Base-by-base conservation (phyloP, 2,797 vertebrate species). In the Danionella dracula region DNA sequence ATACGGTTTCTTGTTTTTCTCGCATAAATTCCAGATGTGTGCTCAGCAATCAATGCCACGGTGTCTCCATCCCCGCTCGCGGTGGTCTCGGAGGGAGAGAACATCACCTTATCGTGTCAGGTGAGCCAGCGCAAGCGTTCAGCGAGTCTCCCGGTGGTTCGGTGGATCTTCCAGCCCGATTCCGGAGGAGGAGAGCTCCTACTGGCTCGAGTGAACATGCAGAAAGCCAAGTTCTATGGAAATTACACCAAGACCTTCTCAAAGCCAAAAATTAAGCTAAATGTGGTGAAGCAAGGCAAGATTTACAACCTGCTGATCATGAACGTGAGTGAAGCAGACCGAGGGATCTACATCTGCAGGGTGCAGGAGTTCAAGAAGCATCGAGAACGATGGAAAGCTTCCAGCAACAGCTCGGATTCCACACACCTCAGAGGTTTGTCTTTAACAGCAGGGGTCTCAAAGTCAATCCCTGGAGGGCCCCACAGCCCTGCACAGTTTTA, bases 351-450 rank as follows among this genome's bases (percentile, higher is more conserved):
- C 62, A 87, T 90, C 75, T 99, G 96, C 77, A 90, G 90, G 76
- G 95, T 94, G 20, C 95, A 97, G 77, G 95, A 97, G 83, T 95
- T 98, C 64, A 92, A 89, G 66, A 93, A 87, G 71, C 86, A 93
- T 50, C 89, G 85, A 78, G 92, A 92, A 59, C 93, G 91, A 40
- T 99, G 95, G 96, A 95, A 91, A 32, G 91, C 92, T 0, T 92
- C 92, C 34, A 92, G 90, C 60, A 97, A 97, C 21, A 90, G 88
- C 58, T 94, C 93, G 0, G 92, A 93, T 0, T 83, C 89, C 1
- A 96, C 94, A 0, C 90, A 95, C 77, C 83, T 99, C 71, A 89
- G 86, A 93, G 96, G 96, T 97, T 65, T 90, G 79, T 23, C 8
- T 13, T 8, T n/a, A 13, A n/a, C 20, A n/a, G n/a, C 4, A 15